Base-by-base conservation (phyloP, 2,888 invertebrate species). In the Standfussiana lucernea region DNA sequence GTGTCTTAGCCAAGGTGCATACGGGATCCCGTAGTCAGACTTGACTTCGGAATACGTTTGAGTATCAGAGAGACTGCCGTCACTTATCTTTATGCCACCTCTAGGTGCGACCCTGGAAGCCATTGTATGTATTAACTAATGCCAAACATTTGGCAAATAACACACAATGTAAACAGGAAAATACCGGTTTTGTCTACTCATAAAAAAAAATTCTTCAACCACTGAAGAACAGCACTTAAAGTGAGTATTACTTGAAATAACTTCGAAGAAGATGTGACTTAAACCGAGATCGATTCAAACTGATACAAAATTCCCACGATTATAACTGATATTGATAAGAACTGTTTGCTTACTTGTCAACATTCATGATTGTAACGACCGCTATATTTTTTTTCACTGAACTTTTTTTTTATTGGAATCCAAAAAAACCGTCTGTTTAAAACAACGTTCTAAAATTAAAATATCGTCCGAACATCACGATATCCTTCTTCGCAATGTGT, bases 1-100 rank as follows among this genome's bases (percentile, higher is more conserved):
- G 95, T 99, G 98, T 93, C 98, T 97, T 90, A 98, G 97, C 98
- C 99, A 99, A 84, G 98, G 98, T 35, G 98, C 98, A 92, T 99
- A 99, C 0, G 98, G 98, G 90, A 98, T 98, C 71, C 98, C 98
- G 91, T 98, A 98, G 91, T 98, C 98, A 59, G 98, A 98, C 88
- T 97, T 97, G 24, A 97, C 97, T 92, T 97, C 97, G 0, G 97
- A 97, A 92, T 97, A 98, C 15, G 98, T 98, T 93, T 98, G 98
- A 2, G 98, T 98, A 91, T 99, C 99, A 71, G 98, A 98, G 53
- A 99, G 97, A 83, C 98, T 98, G 37, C 99, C 99, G 91, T 98
- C 98, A 89, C 98, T 97, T 84, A 97, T 97, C 87, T 97, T 97
- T 92, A 97, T 97, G 11, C 97, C 97, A 84, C 97, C 97, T 87